Percentiles rank a stretch among this genome's conserved stretches.
Conservation (phyloP, 2,797 vertebrate species). For the Mormyrus proboscirostris region DNA sequence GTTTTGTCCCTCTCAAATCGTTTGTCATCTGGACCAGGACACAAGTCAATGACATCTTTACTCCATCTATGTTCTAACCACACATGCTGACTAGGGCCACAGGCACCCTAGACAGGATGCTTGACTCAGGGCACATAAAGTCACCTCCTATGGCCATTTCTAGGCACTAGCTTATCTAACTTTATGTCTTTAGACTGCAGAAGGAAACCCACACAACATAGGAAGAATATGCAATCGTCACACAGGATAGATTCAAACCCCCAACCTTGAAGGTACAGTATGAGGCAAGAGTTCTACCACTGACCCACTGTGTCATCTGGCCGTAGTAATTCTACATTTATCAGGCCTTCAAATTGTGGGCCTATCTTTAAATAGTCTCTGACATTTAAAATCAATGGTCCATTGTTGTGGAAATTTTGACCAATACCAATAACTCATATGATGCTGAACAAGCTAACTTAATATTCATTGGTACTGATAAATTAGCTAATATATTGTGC, state of each 20-base stretch:
- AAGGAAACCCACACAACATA: no score
- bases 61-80: background rate
- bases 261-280: no score
- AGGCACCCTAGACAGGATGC: background rate
- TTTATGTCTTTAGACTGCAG: background rate
- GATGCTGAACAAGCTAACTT: no score
- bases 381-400: background rate
- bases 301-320: background rate
- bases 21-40: background rate
- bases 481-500: background rate
- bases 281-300: background rate
- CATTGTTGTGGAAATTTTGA: no score
- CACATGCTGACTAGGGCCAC: background rate
- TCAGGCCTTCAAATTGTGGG: background rate
- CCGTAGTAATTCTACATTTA: background rate
- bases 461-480: no score
- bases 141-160: background rate
- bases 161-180: background rate
- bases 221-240: no score
- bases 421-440: no score
- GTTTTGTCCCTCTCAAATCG: background rate
- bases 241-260: no score
- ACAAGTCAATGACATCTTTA: background rate
- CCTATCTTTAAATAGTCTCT: background rate
- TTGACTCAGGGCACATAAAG: background rate